Evolutionary conservation across 2,888 invertebrate genomes (phyloP).

Genomic region (Drosophila engyochracea): DNA sequence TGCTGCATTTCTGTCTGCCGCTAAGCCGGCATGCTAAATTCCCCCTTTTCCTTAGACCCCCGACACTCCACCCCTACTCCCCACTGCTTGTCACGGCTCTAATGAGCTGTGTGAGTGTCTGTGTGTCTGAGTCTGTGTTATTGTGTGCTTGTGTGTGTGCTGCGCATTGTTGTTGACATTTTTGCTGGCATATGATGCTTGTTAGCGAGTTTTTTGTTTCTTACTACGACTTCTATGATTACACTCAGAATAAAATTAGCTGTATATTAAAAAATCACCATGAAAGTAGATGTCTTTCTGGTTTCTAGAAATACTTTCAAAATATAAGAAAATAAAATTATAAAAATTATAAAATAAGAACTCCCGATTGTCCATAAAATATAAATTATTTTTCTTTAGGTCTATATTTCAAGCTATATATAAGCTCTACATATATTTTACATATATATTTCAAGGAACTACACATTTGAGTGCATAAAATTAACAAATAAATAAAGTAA

Average conservation of each 20-base stretch:
- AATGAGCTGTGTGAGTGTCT: constrained; percentile 68
- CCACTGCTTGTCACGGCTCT: constrained; percentile 58
- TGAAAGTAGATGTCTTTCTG: not conserved
- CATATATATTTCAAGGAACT: not conserved
- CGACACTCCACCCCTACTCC: not conserved
- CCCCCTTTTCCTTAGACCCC: constrained; percentile 26
- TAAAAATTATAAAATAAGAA: not conserved
- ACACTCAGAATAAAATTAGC: not conserved
- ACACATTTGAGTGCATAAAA: not conserved
- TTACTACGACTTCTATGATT: constrained; percentile 46
- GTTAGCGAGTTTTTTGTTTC: constrained; percentile 76
- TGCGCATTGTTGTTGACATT: constrained; percentile 79
- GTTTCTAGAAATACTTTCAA: not conserved
- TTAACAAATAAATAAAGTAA: not conserved
- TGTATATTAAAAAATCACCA: not conserved
- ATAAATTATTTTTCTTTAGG: not conserved
- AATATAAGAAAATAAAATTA: not conserved
- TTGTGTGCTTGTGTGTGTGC: constrained; percentile 34
- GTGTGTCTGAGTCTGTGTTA: constrained; percentile 12
- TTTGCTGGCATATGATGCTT: constrained; percentile 81
- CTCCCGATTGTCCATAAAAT: not conserved
- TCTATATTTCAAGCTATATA: not conserved
- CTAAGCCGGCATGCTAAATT: constrained; percentile 77
- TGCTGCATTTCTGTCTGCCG: constrained; percentile 75
- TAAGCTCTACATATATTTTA: not conserved